Conservation (phyloP, 1,140 invertebrate genomes). For the Sycophaga agraensis region DNA sequence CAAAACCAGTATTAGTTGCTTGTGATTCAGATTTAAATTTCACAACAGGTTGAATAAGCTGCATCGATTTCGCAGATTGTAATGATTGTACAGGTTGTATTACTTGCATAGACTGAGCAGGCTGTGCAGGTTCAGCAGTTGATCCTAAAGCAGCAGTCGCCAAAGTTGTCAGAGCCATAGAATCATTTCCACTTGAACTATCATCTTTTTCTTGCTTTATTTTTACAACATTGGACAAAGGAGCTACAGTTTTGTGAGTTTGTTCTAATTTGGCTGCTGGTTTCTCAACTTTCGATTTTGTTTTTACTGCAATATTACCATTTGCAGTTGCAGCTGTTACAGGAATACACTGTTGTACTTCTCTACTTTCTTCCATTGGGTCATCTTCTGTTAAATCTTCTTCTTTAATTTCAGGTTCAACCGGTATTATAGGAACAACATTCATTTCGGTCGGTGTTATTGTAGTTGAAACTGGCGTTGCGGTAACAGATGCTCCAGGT, state of each 20-base stretch:
- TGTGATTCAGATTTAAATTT: conserved; percentile 20
- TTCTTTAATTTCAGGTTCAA: neutral
- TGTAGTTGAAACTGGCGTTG: neutral
- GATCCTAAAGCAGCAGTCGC: conserved; percentile 71
- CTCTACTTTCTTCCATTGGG: neutral
- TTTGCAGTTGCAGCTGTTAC: conserved; percentile 33
- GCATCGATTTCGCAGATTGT: no score
- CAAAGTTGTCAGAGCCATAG: conserved; percentile 71
- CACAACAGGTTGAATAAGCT: neutral
- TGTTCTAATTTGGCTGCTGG: conserved; percentile 35
- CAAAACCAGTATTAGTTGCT: conserved; percentile 4
- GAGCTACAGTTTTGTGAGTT: conserved; percentile 33
- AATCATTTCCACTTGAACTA: conserved; percentile 45
- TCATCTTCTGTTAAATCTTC: neutral
- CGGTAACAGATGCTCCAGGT: neutral
- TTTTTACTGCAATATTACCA: conserved; percentile 36
- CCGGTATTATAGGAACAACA: neutral
- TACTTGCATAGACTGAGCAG: no score
- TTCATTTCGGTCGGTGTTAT: neutral
- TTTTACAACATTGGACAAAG: neutral
- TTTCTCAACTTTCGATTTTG: conserved; percentile 33
- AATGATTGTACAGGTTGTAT: neutral
- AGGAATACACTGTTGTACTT: conserved; percentile 1
- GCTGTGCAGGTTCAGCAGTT: conserved; percentile 42
- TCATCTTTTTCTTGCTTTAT: conserved; percentile 44